These are phyloP conservation scores for Ariolimax columbianus DNA, from an alignment of 2,888 invertebrate species.

Conservation along the genomic window DNA sequence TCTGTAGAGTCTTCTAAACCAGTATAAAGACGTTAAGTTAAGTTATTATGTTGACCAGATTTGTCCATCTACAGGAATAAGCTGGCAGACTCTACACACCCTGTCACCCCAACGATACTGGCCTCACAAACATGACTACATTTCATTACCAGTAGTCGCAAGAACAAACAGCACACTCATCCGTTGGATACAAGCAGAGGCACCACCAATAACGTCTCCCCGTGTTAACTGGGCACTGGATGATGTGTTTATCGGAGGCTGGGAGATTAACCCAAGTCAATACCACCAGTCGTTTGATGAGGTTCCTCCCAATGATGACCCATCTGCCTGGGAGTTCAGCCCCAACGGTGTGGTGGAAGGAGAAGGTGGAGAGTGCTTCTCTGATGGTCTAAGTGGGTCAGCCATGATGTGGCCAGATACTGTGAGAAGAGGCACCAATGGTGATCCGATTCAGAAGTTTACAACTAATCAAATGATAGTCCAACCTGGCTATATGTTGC, in stretches of 20 bases:
- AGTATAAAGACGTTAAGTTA: too few species aligned
- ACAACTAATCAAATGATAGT: conserved; percentile 78
- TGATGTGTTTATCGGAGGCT: conserved; percentile 79
- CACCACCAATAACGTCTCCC: conserved; percentile 55
- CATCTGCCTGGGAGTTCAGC: conserved; percentile 74
- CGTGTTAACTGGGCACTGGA: conserved; percentile 78
- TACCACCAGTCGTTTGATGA: conserved; percentile 74
- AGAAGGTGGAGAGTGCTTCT: conserved; percentile 52
- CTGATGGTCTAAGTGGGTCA: conserved; percentile 47
- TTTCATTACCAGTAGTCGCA: conserved; percentile 72
- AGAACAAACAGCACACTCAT: conserved; percentile 73
- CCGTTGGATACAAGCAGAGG: conserved; percentile 75
- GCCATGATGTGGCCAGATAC: conserved; percentile 70
- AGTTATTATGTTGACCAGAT: background rate
- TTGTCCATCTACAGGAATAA: conserved; percentile 65
- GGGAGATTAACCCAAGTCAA: conserved; percentile 77
- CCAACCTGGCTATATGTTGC: conserved; percentile 77
- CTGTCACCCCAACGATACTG: conserved; percentile 72
- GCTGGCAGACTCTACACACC: conserved; percentile 76
- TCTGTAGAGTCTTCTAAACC: too few species aligned
- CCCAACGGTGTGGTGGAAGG: conserved; percentile 66
- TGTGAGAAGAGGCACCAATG: conserved; percentile 44
- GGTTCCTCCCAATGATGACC: conserved; percentile 43
- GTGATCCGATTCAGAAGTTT: conserved; percentile 69
- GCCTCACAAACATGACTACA: conserved; percentile 71